phyloP scores from a whole-genome alignment of 2,888 invertebrate genomes.

The Drosophila glabriapex region DNA sequence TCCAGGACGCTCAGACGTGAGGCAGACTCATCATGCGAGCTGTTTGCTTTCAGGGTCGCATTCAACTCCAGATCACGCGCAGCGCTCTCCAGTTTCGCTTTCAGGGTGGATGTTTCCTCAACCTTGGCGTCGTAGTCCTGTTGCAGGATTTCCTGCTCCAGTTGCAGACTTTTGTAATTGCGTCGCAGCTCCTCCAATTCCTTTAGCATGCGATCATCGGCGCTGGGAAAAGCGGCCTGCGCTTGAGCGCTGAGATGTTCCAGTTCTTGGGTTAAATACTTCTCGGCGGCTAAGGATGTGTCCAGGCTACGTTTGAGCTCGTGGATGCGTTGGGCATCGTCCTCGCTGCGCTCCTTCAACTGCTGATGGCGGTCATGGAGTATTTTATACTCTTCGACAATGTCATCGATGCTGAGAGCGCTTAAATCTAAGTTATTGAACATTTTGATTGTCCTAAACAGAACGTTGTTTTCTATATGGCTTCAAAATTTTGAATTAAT shows the following conservation, averaged over 20 bases:
- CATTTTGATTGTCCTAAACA: constrained; percentile 46
- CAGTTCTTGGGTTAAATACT: constrained; percentile 82
- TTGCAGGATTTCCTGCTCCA: constrained; percentile 69
- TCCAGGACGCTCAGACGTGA: constrained; percentile 66
- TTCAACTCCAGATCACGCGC: constrained; percentile 28
- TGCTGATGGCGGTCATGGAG: constrained; percentile 73
- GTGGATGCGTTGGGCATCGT: constrained; percentile 83
- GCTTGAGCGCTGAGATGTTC: constrained; percentile 71
- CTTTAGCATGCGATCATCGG: constrained; percentile 40
- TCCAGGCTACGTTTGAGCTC: constrained; percentile 82
- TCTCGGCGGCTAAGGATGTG: constrained; percentile 80
- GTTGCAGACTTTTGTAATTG: constrained; percentile 62
- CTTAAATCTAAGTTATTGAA: constrained; percentile 65
- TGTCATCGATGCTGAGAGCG: constrained; percentile 75
- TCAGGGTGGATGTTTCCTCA: constrained; percentile 59
- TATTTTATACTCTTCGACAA: constrained; percentile 82
- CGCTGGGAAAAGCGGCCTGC: constrained; percentile 19
- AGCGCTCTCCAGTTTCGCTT: constrained; percentile 53
- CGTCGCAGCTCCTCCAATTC: constrained; percentile 73
- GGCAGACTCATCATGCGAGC: constrained; percentile 54
- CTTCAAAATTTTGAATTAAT: constrained; percentile 46
- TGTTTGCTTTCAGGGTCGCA: constrained; percentile 14
- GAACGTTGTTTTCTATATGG: neutral
- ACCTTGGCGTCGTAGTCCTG: constrained; percentile 69
- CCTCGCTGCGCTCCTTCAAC: constrained; percentile 71